Conservation (phyloP, 1,140 invertebrate genomes). For the Asobara japonica region DNA sequence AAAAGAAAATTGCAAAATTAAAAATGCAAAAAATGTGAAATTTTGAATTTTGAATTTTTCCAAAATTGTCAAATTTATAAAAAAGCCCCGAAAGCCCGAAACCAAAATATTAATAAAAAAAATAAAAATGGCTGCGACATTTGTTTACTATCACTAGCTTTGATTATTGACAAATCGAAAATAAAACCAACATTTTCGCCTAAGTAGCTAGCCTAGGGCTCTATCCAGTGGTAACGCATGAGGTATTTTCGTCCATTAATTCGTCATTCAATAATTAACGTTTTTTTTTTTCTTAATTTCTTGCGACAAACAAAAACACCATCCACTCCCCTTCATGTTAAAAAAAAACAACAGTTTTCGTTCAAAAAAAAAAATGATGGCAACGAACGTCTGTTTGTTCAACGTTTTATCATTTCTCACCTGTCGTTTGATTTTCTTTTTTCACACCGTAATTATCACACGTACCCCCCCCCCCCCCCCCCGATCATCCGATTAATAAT, state of each 20-base stretch:
- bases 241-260: slow-evolving; percentile 62
- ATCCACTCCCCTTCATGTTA: slow-evolving; percentile 1
- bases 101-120: neutral
- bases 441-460: slow-evolving; percentile 27
- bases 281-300: slow-evolving; percentile 24
- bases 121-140: slow-evolving; percentile 13
- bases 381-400: neutral
- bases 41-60: too few relatives aligned
- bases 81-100: too few relatives aligned
- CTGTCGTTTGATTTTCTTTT: slow-evolving; percentile 13
- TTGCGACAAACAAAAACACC: slow-evolving; percentile 41
- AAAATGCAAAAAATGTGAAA: too few relatives aligned
- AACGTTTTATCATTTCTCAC: neutral
- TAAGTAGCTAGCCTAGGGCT: slow-evolving; percentile 61
- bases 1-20: too few relatives aligned
- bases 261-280: slow-evolving; percentile 61
- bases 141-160: slow-evolving; percentile 39
- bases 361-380: neutral
- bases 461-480: neutral
- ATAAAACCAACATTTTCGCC: slow-evolving; percentile 49
- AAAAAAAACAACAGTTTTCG: neutral
- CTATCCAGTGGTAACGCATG: slow-evolving; percentile 66
- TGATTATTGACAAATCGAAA: slow-evolving; percentile 39
- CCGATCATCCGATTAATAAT: slow-evolving; percentile 40
- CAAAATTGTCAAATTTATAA: too few relatives aligned